Evolutionary conservation across 2,113 vertebrate species (phyloP), one percentile per base, ranked within the genome.

Genomic region (Neolamprologus sp.): DNA sequence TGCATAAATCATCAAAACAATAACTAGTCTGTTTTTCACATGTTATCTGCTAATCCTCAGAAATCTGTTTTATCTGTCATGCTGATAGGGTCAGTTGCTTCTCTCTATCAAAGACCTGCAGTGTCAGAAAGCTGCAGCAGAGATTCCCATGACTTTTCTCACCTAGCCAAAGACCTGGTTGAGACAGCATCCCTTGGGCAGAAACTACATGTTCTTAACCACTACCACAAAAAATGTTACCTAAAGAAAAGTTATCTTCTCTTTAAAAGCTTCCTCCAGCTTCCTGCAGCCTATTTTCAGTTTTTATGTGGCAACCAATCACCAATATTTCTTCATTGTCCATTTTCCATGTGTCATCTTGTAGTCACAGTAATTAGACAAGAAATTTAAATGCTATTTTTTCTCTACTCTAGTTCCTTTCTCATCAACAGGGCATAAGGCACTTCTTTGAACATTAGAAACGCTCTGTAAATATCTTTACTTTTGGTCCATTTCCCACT

Each of bases 121-220:
- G 81, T 78, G 83, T 88, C 51, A 83, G 57, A 87, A 63, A 85
- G 83, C 73, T 83, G 55, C 11, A 83, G 85, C 12, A 63, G 33
- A 80, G 47, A 57, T 91, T 86, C 85, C 60, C 83, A 85, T 63
- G 87, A 87, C 71, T 80, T 81, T 60, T 60, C 51, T 81, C 82
- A 51, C 60, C 81, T 54, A 80, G 28, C 26, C 71, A 75, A 54
- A 83, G 4, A 55, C 71, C 60, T 71, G 80, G 82, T 79, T 57
- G 21, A 87, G 79, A 81, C 7, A 68, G 35, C 37, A 54, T 3
- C 6, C 82, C 80, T 58, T 82, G 30, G 75, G 28, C 37, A 47
- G 13, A 63, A 9, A 35, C 10, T 33, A 55, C 14, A 75, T 82
- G n/a, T 53, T 85, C 37, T 65, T 88, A 35, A 53, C 12, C 21